These are phyloP conservation scores for Ochropleura leucogaster DNA, from an alignment of 2,888 invertebrate genomes.

Conservation along the genomic window DNA sequence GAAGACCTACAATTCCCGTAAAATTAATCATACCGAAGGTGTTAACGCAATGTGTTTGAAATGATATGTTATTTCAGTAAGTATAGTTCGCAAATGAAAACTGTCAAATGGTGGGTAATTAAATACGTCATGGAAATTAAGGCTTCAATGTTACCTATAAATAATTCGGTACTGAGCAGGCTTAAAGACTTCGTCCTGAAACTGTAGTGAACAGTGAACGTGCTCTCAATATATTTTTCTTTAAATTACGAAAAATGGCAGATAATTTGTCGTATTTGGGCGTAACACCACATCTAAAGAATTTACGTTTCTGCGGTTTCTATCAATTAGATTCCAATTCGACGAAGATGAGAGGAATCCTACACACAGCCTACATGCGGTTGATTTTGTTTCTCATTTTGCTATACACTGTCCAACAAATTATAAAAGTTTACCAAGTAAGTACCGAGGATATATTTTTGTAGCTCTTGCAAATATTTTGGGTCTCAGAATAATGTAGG, in stretches of 20 bases:
- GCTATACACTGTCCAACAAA: constrained; percentile 74
- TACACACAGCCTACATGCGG: constrained; percentile 72
- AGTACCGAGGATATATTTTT: constrained; percentile 31
- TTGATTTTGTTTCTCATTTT: constrained; percentile 67
- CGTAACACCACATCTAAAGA: constrained; percentile 71
- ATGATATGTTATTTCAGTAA: constrained; percentile 26
- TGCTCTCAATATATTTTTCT: not conserved
- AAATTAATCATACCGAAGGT: constrained; percentile 9
- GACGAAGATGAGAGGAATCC: constrained; percentile 59
- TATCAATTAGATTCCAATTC: constrained; percentile 71
- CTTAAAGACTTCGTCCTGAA: not conserved
- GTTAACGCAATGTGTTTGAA: constrained; percentile 1
- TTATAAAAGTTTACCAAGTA: constrained; percentile 76
- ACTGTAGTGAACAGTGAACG: not conserved
- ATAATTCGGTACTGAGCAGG: not conserved
- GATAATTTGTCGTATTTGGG: constrained; percentile 56
- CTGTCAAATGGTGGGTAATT: constrained; percentile 31
- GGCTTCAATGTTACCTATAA: not conserved
- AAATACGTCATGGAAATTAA: not conserved
- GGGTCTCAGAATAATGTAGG: constrained; percentile 1
- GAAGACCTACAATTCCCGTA: not conserved
- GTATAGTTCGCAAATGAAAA: constrained; percentile 13
- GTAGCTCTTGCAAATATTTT: constrained; percentile 18
- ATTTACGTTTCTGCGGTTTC: constrained; percentile 70
- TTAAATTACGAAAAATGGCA: constrained; percentile 28